phyloP scores from a whole-genome alignment of 2,797 vertebrate species.

The Amphiprion clarkii region DNA sequence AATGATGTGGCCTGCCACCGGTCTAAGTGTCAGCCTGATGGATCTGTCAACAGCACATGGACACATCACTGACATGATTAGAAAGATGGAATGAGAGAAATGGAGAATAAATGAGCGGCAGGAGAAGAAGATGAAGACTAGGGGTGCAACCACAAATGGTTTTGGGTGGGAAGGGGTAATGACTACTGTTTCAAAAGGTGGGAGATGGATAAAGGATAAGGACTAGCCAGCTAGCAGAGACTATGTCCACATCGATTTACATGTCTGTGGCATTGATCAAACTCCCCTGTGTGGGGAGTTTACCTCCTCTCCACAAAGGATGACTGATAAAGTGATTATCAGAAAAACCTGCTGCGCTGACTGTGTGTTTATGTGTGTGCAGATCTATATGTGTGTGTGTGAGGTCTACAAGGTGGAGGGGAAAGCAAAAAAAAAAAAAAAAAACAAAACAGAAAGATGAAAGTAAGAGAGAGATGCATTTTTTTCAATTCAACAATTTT shows the following conservation, averaged over 20 bases:
- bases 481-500: conserved; percentile 41
- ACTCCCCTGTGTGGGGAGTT: conserved; percentile 71
- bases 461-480: conserved; percentile 30
- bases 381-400: conserved; percentile 39
- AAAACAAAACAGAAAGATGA: conserved; percentile 44
- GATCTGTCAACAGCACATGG: conserved; percentile 67
- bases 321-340: conserved; percentile 81
- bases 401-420: conserved; percentile 43
- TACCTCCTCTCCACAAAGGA: conserved; percentile 71
- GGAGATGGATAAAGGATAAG: conserved; percentile 65
- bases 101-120: conserved; percentile 47
- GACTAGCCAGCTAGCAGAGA: conserved; percentile 65
- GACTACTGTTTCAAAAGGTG: conserved; percentile 52
- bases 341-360: conserved; percentile 61
- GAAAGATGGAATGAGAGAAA: conserved; percentile 55
- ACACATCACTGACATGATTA: conserved; percentile 63
- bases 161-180: conserved; percentile 57
- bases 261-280: conserved; percentile 82
- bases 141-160: conserved; percentile 45
- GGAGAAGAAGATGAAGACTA: conserved; percentile 36
- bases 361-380: conserved; percentile 31
- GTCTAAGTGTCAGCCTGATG: conserved; percentile 75
- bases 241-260: conserved; percentile 80
- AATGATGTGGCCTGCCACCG: conserved; percentile 66
- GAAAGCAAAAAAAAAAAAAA: conserved; percentile 46